A percentile compares a stretch with the other conserved stretches of the same genome.
These are phyloP conservation scores for Crossaster papposus DNA, from an alignment of 53 echinoderm and acorn worm genomes.

Conservation along the genomic window DNA sequence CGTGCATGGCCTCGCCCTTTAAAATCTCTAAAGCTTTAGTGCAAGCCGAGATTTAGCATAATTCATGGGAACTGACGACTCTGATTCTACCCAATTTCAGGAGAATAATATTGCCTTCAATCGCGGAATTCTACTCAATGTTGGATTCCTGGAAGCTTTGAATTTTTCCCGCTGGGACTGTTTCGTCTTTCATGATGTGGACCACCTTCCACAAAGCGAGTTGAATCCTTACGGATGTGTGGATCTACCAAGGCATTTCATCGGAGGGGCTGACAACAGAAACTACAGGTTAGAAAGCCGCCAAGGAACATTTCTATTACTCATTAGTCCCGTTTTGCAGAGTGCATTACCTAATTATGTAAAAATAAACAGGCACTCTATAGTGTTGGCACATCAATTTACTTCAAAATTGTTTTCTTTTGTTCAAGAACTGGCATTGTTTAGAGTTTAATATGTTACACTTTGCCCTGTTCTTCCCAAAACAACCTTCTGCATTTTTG, in stretches of 20 bases:
- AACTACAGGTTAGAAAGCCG: conserved; percentile 69
- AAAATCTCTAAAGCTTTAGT: background rate
- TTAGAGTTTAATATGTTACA: too few species aligned
- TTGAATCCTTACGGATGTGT: conserved; percentile 79
- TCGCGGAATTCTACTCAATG: conserved; percentile 82
- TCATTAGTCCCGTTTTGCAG: too few species aligned
- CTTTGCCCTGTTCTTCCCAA: too few species aligned
- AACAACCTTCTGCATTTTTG: too few species aligned
- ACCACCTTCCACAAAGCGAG: conserved; percentile 72
- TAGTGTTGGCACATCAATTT: too few species aligned
- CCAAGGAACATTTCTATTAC: background rate
- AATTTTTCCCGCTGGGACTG: conserved; percentile 82
- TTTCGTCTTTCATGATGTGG: conserved; percentile 87
- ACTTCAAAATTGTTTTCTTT: too few species aligned
- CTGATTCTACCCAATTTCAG: conserved; percentile 43
- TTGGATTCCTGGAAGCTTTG: conserved; percentile 78
- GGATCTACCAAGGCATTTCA: conserved; percentile 78
- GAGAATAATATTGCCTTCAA: conserved; percentile 75
- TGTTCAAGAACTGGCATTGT: too few species aligned
- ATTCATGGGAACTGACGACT: background rate
- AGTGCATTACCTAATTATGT: too few species aligned
- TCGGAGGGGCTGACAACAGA: conserved; percentile 74
- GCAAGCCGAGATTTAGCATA: too few species aligned
- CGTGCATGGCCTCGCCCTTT: background rate
- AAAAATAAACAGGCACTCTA: too few species aligned